Percentiles rank a stretch among this genome's conserved stretches.
phyloP scores from a whole-genome alignment of 2,797 vertebrate species.

The Calcarius lapponicus region DNA sequence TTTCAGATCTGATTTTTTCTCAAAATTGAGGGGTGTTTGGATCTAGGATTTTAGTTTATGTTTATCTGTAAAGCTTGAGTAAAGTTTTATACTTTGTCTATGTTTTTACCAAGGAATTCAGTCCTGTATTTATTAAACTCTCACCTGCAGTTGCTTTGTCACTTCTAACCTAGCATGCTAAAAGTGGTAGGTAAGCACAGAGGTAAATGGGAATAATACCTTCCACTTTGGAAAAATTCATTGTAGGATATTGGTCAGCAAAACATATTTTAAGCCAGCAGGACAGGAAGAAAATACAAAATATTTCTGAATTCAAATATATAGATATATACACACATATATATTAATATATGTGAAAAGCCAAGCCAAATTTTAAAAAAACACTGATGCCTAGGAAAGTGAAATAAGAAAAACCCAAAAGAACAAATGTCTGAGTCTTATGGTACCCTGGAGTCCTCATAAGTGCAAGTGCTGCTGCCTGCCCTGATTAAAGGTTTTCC shows the following conservation, averaged over 20 bases:
- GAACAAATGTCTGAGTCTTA: background rate
- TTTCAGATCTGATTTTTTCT: background rate
- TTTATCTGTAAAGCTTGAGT: background rate
- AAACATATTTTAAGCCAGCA: background rate
- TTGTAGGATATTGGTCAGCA: background rate
- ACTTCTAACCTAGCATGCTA: background rate
- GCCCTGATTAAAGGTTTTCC: background rate
- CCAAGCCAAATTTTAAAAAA: background rate
- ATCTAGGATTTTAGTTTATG: background rate
- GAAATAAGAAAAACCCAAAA: background rate
- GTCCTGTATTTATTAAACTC: background rate
- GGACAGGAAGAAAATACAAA: background rate
- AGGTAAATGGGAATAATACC: background rate
- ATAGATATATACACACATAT: rapidly evolving
- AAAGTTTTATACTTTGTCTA: background rate
- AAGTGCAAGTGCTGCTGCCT: background rate
- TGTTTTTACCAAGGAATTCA: background rate
- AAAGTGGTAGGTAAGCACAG: background rate
- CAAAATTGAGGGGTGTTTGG: background rate
- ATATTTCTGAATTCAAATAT: rapidly evolving
- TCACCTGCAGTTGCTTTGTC: background rate
- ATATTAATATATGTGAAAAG: background rate
- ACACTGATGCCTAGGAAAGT: background rate
- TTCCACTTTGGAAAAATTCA: background rate
- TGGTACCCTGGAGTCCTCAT: background rate